A percentile compares a stretch with the other conserved stretches of the same genome.
Conservation (phyloP, 2,797 vertebrate genomes). For the Tarsius wallacei region DNA sequence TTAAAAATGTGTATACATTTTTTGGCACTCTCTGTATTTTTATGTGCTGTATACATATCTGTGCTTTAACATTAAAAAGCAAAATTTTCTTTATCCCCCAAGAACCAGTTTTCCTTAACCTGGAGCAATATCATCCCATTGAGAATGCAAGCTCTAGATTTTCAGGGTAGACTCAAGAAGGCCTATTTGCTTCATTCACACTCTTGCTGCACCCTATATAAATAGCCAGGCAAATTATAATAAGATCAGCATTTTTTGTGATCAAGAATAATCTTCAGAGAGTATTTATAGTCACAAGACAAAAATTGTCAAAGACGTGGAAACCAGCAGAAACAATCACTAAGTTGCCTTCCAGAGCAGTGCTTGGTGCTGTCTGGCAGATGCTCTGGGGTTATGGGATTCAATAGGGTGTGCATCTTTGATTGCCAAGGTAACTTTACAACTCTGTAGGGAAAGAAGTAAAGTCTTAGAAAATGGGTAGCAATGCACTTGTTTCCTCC, state of each 20-base stretch:
- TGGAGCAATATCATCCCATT: rapidly evolving
- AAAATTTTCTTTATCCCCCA: background rate
- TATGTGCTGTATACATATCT: background rate
- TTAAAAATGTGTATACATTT: too few species aligned
- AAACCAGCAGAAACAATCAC: background rate
- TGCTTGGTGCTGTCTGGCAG: rapidly evolving
- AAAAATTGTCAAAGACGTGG: background rate
- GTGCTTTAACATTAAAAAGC: background rate
- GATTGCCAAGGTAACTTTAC: too few species aligned
- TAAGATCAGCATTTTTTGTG: background rate
- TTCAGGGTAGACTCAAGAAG: background rate
- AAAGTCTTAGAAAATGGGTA: background rate
- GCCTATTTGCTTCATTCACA: rapidly evolving
- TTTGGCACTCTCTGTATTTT: too few species aligned
- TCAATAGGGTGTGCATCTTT: background rate
- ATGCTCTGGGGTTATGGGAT: rapidly evolving
- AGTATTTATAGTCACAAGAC: background rate
- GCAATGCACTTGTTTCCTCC: background rate
- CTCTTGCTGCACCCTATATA: background rate
- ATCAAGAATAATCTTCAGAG: background rate
- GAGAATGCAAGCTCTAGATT: background rate
- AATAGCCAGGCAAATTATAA: background rate
- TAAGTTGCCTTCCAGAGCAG: background rate
- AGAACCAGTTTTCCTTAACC: background rate
- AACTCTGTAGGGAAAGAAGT: background rate